These are phyloP conservation scores for Cantharis nigra DNA, from an alignment of 2,888 invertebrate genomes.

Conservation along the genomic window DNA sequence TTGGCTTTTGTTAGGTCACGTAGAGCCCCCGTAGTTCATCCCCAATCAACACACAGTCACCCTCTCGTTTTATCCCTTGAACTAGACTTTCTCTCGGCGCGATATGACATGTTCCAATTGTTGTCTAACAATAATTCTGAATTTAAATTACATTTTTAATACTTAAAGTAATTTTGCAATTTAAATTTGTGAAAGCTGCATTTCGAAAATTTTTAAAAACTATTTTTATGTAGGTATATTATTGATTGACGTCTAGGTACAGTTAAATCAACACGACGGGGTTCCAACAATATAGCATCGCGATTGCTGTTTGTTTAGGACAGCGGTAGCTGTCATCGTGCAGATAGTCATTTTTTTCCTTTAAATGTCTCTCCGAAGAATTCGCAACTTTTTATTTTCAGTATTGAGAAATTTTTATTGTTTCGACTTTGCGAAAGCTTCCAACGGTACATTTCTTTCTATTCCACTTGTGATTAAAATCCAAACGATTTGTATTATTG, in stretches of 20 bases:
- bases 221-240: constrained; percentile 2
- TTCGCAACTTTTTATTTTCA: constrained; percentile 13
- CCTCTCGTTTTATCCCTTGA: constrained; percentile 28
- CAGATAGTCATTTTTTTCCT: constrained; percentile 9
- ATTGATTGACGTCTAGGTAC: constrained; percentile 20
- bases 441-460: background rate
- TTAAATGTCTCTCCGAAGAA: constrained; percentile 6
- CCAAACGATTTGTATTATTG: background rate
- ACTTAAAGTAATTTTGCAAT: background rate
- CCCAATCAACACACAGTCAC: constrained; percentile 34
- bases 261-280: constrained; percentile 23
- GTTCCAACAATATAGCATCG: constrained; percentile 7
- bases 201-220: background rate
- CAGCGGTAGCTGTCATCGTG: constrained; percentile 14
- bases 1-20: constrained; percentile 57
- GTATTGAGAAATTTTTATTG: background rate
- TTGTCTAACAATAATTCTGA: background rate
- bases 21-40: constrained; percentile 46
- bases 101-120: constrained; percentile 59
- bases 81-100: constrained; percentile 28
- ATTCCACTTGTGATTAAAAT: background rate
- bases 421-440: background rate
- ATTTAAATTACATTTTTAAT: background rate
- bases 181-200: background rate
- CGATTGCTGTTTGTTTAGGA: constrained; percentile 27